phyloP scores from a whole-genome alignment of 1,140 invertebrate genomes.

The Sinella curviseta region DNA sequence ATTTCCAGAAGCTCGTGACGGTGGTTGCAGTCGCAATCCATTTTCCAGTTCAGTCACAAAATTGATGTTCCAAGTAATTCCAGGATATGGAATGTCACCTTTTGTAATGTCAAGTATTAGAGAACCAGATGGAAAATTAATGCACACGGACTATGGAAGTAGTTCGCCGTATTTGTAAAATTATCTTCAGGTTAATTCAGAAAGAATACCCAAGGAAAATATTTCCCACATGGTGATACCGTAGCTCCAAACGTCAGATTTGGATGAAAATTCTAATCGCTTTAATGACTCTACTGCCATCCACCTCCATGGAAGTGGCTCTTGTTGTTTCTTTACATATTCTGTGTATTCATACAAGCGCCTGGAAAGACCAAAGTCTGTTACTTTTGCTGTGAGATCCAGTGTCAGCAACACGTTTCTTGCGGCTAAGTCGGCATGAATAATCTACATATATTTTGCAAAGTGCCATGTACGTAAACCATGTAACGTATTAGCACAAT shows the following conservation, averaged over 20 bases:
- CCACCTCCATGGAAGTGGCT: conserved; percentile 20
- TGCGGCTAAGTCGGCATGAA: conserved; percentile 2
- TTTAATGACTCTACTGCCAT: conserved; percentile 1
- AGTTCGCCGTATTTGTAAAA: too few relatives aligned
- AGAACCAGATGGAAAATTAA: too few relatives aligned
- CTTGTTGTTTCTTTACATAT: conserved; percentile 32
- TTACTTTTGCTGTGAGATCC: conserved; percentile 1
- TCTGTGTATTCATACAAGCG: conserved; percentile 19
- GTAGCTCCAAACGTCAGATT: not conserved
- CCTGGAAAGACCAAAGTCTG: not conserved
- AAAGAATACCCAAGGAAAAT: not conserved
- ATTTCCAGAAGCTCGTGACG: not conserved
- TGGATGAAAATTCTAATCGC: not conserved
- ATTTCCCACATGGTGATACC: conserved; percentile 9
- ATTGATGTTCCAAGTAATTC: not conserved
- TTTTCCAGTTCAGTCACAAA: not conserved
- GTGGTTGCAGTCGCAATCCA: not conserved
- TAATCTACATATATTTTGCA: conserved; percentile 1
- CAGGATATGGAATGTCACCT: not conserved
- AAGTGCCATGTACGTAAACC: not conserved
- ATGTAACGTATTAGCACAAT: too few relatives aligned
- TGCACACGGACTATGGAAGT: too few relatives aligned
- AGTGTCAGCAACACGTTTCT: conserved; percentile 3
- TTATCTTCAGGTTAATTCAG: not conserved
- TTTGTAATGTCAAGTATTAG: not conserved